Conservation (phyloP, 2,113 vertebrate genomes). For the Pelecanus crispus region DNA sequence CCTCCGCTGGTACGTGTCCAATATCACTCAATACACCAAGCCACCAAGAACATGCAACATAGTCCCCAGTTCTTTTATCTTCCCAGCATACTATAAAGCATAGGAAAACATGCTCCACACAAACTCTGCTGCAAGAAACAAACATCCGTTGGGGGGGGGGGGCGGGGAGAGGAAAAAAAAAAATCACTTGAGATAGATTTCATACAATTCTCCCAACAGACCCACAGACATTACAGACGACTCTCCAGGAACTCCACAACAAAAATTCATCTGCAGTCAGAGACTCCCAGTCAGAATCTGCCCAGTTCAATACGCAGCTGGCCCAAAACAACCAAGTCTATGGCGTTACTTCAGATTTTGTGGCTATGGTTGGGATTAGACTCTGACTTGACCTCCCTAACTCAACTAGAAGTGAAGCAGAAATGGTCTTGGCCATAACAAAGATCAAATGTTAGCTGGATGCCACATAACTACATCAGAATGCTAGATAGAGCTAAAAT, state of each 20-base stretch:
- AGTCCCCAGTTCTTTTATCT: not conserved
- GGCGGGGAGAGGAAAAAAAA: not conserved
- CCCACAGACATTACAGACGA: not conserved
- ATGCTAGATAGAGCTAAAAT: not conserved
- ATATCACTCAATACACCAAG: not conserved
- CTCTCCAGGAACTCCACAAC: not conserved
- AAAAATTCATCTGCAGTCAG: not conserved
- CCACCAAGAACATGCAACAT: not conserved
- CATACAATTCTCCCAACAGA: not conserved
- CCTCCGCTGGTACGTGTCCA: accelerated
- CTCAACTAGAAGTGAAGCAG: not conserved
- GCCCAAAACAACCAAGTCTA: not conserved
- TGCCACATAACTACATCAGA: not conserved
- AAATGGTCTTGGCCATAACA: not conserved
- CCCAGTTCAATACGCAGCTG: not conserved
- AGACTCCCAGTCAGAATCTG: not conserved
- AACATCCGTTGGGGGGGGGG: not conserved
- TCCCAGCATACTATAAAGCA: not conserved
- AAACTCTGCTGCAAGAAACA: not conserved
- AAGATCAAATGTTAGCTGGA: not conserved
- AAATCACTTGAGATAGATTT: not conserved
- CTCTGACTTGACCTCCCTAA: not conserved
- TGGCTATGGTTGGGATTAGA: not conserved
- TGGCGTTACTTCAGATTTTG: not conserved
- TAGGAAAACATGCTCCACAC: not conserved